These are phyloP conservation scores for Thysanoteuthis rhombus DNA, from an alignment of 2,888 invertebrate species.

Conservation along the genomic window DNA sequence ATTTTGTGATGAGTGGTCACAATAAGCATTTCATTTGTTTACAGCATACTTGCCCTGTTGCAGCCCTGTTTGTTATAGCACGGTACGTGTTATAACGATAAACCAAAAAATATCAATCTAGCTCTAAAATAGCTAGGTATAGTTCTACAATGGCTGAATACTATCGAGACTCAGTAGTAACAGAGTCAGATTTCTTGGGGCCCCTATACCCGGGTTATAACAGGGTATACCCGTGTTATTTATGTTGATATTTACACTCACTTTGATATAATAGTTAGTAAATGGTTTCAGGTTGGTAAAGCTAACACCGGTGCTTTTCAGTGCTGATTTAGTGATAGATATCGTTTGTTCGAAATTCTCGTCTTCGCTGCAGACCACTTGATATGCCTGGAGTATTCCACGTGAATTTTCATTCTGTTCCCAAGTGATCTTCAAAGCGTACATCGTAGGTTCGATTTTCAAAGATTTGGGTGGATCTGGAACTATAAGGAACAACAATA, in stretches of 20 bases:
- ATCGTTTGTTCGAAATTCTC: constrained; percentile 38
- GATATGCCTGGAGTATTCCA: constrained; percentile 40
- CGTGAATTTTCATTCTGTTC: neutral
- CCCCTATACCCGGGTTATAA: too few species aligned
- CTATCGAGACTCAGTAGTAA: too few species aligned
- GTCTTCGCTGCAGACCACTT: constrained; percentile 43
- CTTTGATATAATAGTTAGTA: constrained; percentile 52
- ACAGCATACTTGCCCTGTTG: too few species aligned
- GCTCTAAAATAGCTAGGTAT: too few species aligned
- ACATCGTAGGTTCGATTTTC: neutral
- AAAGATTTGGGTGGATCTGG: neutral
- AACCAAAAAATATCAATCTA: too few species aligned
- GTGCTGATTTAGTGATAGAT: constrained; percentile 35
- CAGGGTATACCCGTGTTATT: neutral
- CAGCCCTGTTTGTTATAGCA: too few species aligned
- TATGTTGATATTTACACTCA: constrained; percentile 35
- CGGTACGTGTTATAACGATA: too few species aligned
- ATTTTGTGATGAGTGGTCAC: too few species aligned
- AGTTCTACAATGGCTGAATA: too few species aligned
- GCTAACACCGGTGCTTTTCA: constrained; percentile 30
- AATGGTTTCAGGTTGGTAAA: constrained; percentile 45
- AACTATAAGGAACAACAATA: neutral
- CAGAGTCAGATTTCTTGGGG: too few species aligned
- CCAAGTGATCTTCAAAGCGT: neutral
- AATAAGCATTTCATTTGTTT: too few species aligned